A percentile compares a stretch with the other conserved stretches of the same genome.
These are phyloP conservation scores for Gandaritis pyraliata DNA, from an alignment of 2,888 invertebrate genomes.

Conservation along the genomic window DNA sequence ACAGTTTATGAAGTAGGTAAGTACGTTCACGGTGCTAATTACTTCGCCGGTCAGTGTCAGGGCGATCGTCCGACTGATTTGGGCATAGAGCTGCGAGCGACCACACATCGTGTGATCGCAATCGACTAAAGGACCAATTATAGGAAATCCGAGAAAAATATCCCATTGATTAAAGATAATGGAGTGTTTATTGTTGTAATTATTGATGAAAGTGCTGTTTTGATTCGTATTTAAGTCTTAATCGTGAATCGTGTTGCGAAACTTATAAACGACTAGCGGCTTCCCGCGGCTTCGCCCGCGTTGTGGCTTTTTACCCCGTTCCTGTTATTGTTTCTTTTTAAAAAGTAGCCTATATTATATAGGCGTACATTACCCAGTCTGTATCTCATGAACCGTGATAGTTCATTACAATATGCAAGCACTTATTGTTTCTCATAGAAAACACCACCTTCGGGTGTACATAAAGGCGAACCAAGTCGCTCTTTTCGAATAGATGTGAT, in stretches of 20 bases:
- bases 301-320: too few relatives aligned
- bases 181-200: conserved; percentile 61
- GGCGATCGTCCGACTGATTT: conserved; percentile 67
- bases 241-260: conserved; percentile 27
- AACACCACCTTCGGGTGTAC: too few relatives aligned
- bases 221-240: conserved; percentile 34
- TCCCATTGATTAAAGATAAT: conserved; percentile 62
- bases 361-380: too few relatives aligned
- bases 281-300: too few relatives aligned
- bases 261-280: conserved; percentile 17
- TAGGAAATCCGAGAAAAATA: conserved; percentile 68
- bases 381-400: too few relatives aligned
- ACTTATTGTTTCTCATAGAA: too few relatives aligned
- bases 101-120: conserved; percentile 62
- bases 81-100: conserved; percentile 53
- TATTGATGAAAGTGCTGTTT: conserved; percentile 50
- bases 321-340: too few relatives aligned
- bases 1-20: conserved; percentile 36
- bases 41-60: conserved; percentile 63
- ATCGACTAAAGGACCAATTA: conserved; percentile 70
- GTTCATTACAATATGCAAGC: too few relatives aligned
- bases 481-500: too few relatives aligned
- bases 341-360: too few relatives aligned
- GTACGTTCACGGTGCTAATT: conserved; percentile 58
- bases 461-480: too few relatives aligned